Percentiles rank a stretch among this genome's conserved stretches.
Evolutionary conservation across 2,888 invertebrate species (phyloP).

Genomic region (Polydrusus tereticollis): DNA sequence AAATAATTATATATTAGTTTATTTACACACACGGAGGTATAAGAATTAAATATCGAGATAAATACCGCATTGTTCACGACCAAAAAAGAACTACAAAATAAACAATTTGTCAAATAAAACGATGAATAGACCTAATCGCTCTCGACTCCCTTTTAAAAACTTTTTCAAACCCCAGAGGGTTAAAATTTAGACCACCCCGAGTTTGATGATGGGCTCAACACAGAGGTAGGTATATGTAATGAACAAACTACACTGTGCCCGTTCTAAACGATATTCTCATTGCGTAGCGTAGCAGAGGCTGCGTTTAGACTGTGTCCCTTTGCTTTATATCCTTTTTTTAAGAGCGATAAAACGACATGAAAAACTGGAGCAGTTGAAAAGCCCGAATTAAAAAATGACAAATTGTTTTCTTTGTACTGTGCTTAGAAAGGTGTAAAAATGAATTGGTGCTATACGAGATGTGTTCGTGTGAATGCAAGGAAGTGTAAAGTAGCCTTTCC

Average conservation of each 20-base stretch:
- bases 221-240: conserved; percentile 5
- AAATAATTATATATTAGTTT: no score
- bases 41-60: not conserved
- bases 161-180: conserved; percentile 56
- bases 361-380: conserved; percentile 57
- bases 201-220: conserved; percentile 34
- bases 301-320: conserved; percentile 7
- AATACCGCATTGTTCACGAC: conserved; percentile 39
- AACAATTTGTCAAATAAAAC: conserved; percentile 58
- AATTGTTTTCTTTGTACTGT: conserved; percentile 57
- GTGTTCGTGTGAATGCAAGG: conserved; percentile 13
- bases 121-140: conserved; percentile 53
- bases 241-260: not conserved
- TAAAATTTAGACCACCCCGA: conserved; percentile 57
- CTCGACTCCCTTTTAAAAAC: conserved; percentile 52
- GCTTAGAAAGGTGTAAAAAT: conserved; percentile 56
- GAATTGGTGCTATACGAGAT: conserved; percentile 47
- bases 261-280: conserved; percentile 47
- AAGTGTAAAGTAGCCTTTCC: conserved; percentile 23
- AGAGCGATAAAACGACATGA: conserved; percentile 23
- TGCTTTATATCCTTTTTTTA: not conserved
- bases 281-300: not conserved
- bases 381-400: conserved; percentile 53
- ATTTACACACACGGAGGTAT: no score
- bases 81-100: conserved; percentile 56